These are phyloP conservation scores for Colletes latitarsis DNA, from an alignment of 1,140 invertebrate species.

Conservation along the genomic window DNA sequence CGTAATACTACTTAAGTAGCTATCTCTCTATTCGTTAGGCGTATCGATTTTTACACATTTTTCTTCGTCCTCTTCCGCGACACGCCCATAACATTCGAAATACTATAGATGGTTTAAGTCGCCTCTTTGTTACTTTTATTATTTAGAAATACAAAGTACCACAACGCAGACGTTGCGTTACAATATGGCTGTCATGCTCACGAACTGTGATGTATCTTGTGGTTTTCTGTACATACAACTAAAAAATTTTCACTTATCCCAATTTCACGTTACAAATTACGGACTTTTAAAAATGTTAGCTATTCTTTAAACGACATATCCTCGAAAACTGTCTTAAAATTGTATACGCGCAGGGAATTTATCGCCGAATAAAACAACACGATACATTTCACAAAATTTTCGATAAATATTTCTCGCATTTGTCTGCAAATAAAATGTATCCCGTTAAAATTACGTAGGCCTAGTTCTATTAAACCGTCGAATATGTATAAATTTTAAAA, in stretches of 20 bases:
- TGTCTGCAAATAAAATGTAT: conserved; percentile 28
- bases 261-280: background rate
- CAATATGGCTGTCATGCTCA: conserved; percentile 70
- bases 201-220: conserved; percentile 66
- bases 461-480: conserved; percentile 50
- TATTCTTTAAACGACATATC: background rate
- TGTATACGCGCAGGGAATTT: conserved; percentile 1
- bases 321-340: conserved; percentile 28
- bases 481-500: conserved; percentile 34
- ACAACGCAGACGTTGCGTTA: conserved; percentile 46
- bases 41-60: conserved; percentile 36
- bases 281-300: background rate
- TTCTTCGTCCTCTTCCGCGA: conserved; percentile 23
- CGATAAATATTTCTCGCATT: conserved; percentile 21
- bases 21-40: conserved; percentile 54
- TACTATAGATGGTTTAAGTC: conserved; percentile 67
- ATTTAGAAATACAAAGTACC: conserved; percentile 55
- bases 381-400: conserved; percentile 33
- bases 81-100: conserved; percentile 57
- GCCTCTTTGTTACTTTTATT: conserved; percentile 46
- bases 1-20: conserved; percentile 66
- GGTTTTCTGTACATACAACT: conserved; percentile 39
- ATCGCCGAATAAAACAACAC: conserved; percentile 15
- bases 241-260: conserved; percentile 28
- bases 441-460: conserved; percentile 45